These are phyloP conservation scores for Hymenochirus boettgeri DNA, from an alignment of 2,113 vertebrate genomes.

Conservation along the genomic window DNA sequence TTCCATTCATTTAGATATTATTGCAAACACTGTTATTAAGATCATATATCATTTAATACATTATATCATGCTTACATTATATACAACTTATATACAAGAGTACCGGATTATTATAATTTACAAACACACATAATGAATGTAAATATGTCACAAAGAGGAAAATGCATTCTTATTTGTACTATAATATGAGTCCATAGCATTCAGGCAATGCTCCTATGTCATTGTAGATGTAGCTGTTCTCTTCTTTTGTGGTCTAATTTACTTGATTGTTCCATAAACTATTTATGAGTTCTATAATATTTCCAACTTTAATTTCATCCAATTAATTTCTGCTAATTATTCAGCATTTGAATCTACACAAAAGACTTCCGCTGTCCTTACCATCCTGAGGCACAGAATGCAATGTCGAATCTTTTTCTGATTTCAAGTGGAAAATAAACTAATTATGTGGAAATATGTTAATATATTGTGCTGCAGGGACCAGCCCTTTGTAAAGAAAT, in stretches of 20 bases:
- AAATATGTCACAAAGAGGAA: too few species aligned
- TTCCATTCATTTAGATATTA: too few species aligned
- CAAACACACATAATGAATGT: too few species aligned
- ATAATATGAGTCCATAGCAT: too few species aligned
- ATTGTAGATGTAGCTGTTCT: too few species aligned
- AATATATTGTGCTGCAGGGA: slow-evolving; percentile 91
- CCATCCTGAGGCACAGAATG: slow-evolving; percentile 75
- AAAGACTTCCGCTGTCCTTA: slow-evolving; percentile 66
- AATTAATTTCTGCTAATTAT: slow-evolving; percentile 79
- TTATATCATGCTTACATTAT: too few species aligned
- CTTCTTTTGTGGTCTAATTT: slow-evolving; percentile 64
- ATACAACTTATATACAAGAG: too few species aligned
- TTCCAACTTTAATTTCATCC: slow-evolving; percentile 75
- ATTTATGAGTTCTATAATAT: slow-evolving; percentile 80
- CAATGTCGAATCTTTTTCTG: slow-evolving; percentile 87
- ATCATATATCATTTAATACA: too few species aligned
- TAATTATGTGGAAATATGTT: slow-evolving; percentile 99
- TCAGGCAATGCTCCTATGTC: too few species aligned
- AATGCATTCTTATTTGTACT: too few species aligned
- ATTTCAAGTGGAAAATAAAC: slow-evolving; percentile 99
- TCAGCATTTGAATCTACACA: slow-evolving; percentile 70
- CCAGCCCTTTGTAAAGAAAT: slow-evolving; percentile 67
- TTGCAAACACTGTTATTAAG: too few species aligned
- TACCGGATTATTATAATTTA: too few species aligned
- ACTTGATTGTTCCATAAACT: slow-evolving; percentile 67